Percentiles rank a stretch among this genome's conserved stretches.
These are phyloP conservation scores for Pachymerium ferrugineum DNA, from an alignment of 2,888 invertebrate genomes.

Conservation along the genomic window DNA sequence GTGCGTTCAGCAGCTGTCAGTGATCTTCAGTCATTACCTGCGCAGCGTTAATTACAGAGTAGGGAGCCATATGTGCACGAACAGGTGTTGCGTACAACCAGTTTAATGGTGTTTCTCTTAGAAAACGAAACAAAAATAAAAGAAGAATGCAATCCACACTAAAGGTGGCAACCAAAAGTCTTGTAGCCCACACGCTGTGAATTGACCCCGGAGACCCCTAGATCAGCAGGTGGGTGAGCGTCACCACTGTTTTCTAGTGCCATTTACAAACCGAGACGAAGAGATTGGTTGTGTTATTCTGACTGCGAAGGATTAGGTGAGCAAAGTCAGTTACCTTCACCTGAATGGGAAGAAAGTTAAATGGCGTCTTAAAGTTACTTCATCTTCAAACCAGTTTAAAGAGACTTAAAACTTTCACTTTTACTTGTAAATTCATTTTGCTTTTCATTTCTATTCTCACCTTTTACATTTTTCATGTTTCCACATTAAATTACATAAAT, in stretches of 20 bases:
- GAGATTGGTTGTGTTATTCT: background rate
- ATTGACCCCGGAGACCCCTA: conserved; percentile 6
- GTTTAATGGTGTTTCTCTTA: background rate
- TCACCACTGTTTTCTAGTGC: conserved; percentile 8
- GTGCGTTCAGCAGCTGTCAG: conserved; percentile 1
- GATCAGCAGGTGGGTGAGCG: conserved; percentile 24
- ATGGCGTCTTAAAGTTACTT: conserved; percentile 1
- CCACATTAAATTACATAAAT: background rate
- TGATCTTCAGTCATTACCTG: conserved; percentile 10
- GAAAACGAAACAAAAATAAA: background rate
- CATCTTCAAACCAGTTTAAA: background rate
- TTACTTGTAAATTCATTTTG: background rate
- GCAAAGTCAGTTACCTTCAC: background rate
- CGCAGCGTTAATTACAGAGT: background rate
- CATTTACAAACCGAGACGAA: conserved; percentile 6
- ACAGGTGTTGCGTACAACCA: conserved; percentile 12
- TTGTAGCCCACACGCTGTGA: conserved; percentile 9
- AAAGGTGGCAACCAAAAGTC: background rate
- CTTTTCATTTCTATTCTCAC: background rate
- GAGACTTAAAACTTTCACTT: background rate
- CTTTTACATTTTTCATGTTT: background rate
- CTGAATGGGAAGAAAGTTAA: background rate
- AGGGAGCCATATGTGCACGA: conserved; percentile 4
- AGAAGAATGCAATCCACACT: background rate
- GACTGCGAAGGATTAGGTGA: conserved; percentile 19